Evolutionary conservation across 2,797 vertebrate genomes (phyloP).

Genomic region (Sebastes matsubarae): DNA sequence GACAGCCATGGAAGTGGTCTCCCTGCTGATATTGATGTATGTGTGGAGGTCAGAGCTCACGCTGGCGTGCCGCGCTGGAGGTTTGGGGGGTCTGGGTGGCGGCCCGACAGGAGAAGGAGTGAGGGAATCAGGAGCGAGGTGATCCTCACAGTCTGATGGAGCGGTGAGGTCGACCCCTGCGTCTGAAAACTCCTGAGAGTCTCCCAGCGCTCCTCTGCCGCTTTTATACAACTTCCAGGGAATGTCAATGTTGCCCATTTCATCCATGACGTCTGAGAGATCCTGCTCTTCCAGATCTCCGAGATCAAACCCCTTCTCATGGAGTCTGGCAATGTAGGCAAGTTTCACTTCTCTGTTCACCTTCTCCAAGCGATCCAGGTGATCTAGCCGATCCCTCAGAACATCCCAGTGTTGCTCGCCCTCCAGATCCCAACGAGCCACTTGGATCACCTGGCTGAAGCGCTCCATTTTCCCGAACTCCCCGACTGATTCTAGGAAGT

Average conservation of each 20-base stretch:
- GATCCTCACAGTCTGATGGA: constrained; percentile 83
- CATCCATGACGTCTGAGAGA: constrained; percentile 79
- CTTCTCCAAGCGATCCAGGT: constrained; percentile 83
- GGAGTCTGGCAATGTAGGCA: constrained; percentile 76
- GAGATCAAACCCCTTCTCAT: constrained; percentile 80
- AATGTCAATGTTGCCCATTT: constrained; percentile 82
- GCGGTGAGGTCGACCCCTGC: constrained; percentile 85
- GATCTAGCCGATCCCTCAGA: constrained; percentile 82
- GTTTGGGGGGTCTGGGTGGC: constrained; percentile 83
- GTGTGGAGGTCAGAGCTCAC: constrained; percentile 82
- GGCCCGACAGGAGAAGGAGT: constrained; percentile 77
- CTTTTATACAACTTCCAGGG: constrained; percentile 82
- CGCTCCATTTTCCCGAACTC: constrained; percentile 86
- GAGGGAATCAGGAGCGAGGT: constrained; percentile 77
- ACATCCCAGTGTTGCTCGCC: constrained; percentile 81
- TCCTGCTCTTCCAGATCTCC: constrained; percentile 81
- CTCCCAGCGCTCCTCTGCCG: constrained; percentile 54
- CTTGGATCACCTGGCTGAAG: constrained; percentile 84
- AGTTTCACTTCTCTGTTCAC: constrained; percentile 84
- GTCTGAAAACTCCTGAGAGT: constrained; percentile 86
- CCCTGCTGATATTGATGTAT: constrained; percentile 83
- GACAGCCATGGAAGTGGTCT: constrained; percentile 73
- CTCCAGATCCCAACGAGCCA: constrained; percentile 83
- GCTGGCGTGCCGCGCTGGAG: constrained; percentile 79
- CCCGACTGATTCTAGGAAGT: constrained; percentile 84